These are phyloP conservation scores for Phalacrocorax pelagicus DNA, from an alignment of 2,113 vertebrate genomes.

Conservation along the genomic window DNA sequence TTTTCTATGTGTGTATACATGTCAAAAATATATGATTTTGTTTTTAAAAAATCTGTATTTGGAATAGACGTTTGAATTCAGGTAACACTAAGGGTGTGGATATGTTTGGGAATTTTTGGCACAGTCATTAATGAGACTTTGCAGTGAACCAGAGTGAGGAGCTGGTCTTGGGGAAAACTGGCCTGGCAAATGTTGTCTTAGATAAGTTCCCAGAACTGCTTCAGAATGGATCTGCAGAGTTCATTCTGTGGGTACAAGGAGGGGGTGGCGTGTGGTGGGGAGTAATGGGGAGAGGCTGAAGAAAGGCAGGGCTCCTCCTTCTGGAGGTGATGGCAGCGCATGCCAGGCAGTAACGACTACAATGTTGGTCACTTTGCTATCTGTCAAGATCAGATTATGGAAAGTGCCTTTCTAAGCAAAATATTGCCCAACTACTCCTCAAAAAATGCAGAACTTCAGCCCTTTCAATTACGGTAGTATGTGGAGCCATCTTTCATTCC, in stretches of 20 bases:
- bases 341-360: not conserved
- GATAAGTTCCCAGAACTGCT: not conserved
- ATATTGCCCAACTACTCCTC: not conserved
- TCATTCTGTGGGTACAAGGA: not conserved
- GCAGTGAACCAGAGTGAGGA: not conserved
- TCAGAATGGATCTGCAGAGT: not conserved
- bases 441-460: not conserved
- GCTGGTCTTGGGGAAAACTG: not conserved
- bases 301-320: not conserved
- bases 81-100: not conserved
- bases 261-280: rapidly evolving
- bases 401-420: not conserved
- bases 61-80: not conserved
- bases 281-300: not conserved
- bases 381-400: not conserved
- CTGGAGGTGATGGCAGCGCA: not conserved
- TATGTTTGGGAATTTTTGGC: not conserved
- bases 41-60: not conserved
- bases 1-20: not conserved
- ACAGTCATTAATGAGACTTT: not conserved
- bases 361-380: not conserved
- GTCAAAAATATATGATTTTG: not conserved
- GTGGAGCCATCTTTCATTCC: not conserved
- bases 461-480: not conserved
- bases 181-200: not conserved